Base-by-base conservation (phyloP, 2,113 vertebrate genomes). In the Catharus minimus region DNA sequence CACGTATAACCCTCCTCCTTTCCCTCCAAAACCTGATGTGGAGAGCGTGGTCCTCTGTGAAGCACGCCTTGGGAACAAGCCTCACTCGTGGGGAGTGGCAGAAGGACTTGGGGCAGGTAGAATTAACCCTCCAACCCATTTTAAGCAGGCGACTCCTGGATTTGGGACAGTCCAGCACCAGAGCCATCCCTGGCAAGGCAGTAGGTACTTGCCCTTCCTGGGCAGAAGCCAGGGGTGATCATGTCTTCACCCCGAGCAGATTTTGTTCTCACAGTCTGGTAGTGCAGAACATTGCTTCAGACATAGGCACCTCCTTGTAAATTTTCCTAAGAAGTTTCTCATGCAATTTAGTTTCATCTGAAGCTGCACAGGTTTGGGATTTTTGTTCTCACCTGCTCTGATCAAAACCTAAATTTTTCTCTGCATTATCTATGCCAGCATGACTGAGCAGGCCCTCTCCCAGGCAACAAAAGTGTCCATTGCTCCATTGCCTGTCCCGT, bases 61-160 rank as follows among this genome's bases (percentile, higher is more conserved):
- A 55, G 24, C 0, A 0, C 14, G 18, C 18, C 2, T 28, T 17
- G 69, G 56, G 83, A 62, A 27, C 6, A n/a, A 66, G 19, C 15
- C 5, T 13, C 10, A 0, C 32, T 68, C 24, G 20, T 8, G 23
- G 15, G 39, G 11, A 50, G 47, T 0, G 17, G 72, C 50, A 43
- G 62, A 33, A 60, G 73, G 67, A 49, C 22, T 41, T 3, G 18
- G 10, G 49, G 18, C 44, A 50, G 23, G 36, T 26, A 26, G 49
- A 89, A 27, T 55, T 27, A 36, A 57, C 73, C 11, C 38, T 50
- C 30, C 3, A 5, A 21, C 27, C 16, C 0, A 1, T 27, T 71
- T 71, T 30, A 33, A 67, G n/a, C 15, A n/a, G 8, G 10, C 15
- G 9, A 11, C n/a, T 82, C 46, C 72, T 60, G 30, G 16, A 23